Percentiles rank a stretch among this genome's conserved stretches.
Evolutionary conservation across 2,888 invertebrate genomes (phyloP).

Genomic region (Chrysolina oricalcia): DNA sequence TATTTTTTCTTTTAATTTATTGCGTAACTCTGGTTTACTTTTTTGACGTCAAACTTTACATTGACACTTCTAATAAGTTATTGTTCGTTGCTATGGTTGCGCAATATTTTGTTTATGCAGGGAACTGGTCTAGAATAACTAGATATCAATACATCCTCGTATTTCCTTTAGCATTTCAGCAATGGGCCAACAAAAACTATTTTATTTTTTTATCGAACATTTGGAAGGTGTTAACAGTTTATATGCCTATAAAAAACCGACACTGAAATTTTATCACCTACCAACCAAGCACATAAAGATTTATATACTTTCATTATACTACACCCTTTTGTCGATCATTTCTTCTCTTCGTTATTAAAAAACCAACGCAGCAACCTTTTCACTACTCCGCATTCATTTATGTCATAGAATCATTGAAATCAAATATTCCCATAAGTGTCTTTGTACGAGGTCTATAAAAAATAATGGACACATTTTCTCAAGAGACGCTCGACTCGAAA

Average conservation of each 20-base stretch:
- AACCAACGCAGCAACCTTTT: slow-evolving; percentile 25
- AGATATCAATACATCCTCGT: too few relatives aligned
- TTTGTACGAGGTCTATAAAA: slow-evolving; percentile 33
- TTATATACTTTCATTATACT: slow-evolving; percentile 25
- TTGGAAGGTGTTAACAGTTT: neutral
- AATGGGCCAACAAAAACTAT: too few relatives aligned
- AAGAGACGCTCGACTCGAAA: slow-evolving; percentile 39
- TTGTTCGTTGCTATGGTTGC: too few relatives aligned
- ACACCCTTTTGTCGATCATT: slow-evolving; percentile 15
- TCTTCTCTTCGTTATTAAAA: slow-evolving; percentile 16
- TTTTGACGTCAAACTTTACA: too few relatives aligned
- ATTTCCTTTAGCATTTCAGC: too few relatives aligned
- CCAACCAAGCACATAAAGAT: slow-evolving; percentile 13
- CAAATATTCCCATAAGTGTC: slow-evolving; percentile 27
- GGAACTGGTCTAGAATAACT: too few relatives aligned
- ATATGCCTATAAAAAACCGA: neutral
- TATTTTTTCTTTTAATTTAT: too few relatives aligned
- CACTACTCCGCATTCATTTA: slow-evolving; percentile 10
- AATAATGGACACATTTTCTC: slow-evolving; percentile 52
- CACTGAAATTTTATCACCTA: slow-evolving; percentile 5
- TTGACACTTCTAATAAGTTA: too few relatives aligned
- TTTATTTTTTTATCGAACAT: too few relatives aligned
- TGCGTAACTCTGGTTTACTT: too few relatives aligned
- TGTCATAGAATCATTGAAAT: slow-evolving; percentile 13
- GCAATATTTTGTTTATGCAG: too few relatives aligned